These are phyloP conservation scores for Megaleporinus macrocephalus DNA, from an alignment of 2,113 vertebrate species.

Conservation along the genomic window DNA sequence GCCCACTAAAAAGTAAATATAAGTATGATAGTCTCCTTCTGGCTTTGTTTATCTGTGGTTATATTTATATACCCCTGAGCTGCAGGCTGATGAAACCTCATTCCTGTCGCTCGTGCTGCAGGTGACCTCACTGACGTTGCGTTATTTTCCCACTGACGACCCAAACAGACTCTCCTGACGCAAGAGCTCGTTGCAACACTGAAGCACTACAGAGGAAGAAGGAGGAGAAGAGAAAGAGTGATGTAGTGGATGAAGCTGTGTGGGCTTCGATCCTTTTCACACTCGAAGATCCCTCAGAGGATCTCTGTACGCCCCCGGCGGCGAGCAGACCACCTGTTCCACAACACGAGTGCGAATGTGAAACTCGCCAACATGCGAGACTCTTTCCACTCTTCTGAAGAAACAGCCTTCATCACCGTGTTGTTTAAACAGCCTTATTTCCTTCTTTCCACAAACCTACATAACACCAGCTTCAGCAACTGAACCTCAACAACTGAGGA, in stretches of 20 bases:
- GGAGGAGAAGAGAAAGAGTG: slow-evolving; percentile 3
- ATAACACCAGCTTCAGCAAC: not conserved
- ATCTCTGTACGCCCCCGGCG: slow-evolving; percentile 33
- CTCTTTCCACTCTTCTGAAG: slow-evolving; percentile 44
- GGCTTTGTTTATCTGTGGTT: not conserved
- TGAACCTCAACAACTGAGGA: not conserved
- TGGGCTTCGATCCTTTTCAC: slow-evolving; percentile 25
- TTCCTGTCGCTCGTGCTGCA: not conserved
- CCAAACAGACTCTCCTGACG: slow-evolving; percentile 40
- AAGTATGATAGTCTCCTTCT: no score
- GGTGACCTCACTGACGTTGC: slow-evolving; percentile 26
- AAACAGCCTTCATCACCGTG: not conserved
- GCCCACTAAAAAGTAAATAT: no score
- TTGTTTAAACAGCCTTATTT: not conserved
- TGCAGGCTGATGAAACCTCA: not conserved
- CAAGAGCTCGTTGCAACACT: slow-evolving; percentile 40
- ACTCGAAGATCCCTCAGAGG: not conserved
- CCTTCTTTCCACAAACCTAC: not conserved
- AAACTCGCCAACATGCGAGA: slow-evolving; percentile 6
- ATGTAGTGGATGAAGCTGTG: slow-evolving; percentile 5
- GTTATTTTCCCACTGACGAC: slow-evolving; percentile 47
- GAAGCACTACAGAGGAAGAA: not conserved
- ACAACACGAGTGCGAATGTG: slow-evolving; percentile 10
- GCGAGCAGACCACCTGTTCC: slow-evolving; percentile 33
- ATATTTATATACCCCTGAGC: not conserved